A percentile compares a stretch with the other conserved stretches of the same genome.
Conservation (phyloP, 1,140 invertebrate species). For the Atta cephalotes region DNA sequence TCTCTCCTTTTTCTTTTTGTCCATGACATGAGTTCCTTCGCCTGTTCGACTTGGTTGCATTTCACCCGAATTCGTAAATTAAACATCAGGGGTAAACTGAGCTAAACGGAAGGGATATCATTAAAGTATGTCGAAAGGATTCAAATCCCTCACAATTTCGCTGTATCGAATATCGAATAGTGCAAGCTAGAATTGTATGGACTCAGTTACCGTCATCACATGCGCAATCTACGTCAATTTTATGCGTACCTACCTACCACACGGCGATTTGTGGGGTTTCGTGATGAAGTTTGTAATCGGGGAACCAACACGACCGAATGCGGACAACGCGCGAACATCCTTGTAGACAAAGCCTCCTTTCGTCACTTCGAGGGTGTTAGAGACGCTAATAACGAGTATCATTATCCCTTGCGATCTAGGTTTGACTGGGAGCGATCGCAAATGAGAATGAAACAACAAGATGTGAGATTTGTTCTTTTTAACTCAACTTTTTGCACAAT, state of each 20-base stretch:
- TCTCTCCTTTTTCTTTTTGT: slow-evolving; percentile 13
- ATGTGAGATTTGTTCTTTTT: not conserved
- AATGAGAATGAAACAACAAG: slow-evolving; percentile 6
- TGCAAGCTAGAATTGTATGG: slow-evolving; percentile 42
- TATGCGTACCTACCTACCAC: slow-evolving; percentile 75
- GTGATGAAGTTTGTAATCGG: slow-evolving; percentile 28
- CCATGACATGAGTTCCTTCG: slow-evolving; percentile 36
- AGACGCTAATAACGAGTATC: slow-evolving; percentile 11
- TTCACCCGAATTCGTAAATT: slow-evolving; percentile 71
- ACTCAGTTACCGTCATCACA: slow-evolving; percentile 29
- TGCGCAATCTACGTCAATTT: slow-evolving; percentile 71
- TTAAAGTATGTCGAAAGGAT: not conserved
- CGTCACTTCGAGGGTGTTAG: slow-evolving; percentile 2
- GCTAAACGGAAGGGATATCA: not conserved
- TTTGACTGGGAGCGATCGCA: slow-evolving; percentile 22
- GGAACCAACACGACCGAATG: slow-evolving; percentile 26
- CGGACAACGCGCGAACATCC: slow-evolving; percentile 33
- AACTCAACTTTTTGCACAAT: too few species aligned
- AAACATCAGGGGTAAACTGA: slow-evolving; percentile 13
- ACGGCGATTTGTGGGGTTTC: slow-evolving; percentile 28
- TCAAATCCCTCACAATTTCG: slow-evolving; percentile 4
- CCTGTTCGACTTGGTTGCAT: slow-evolving; percentile 73
- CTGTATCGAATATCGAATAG: slow-evolving; percentile 38
- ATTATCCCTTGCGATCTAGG: slow-evolving; percentile 11
- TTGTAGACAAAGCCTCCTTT: slow-evolving; percentile 33